Evolutionary conservation across 1,140 invertebrate species (phyloP).

Genomic region (Drosophila lowei): DNA sequence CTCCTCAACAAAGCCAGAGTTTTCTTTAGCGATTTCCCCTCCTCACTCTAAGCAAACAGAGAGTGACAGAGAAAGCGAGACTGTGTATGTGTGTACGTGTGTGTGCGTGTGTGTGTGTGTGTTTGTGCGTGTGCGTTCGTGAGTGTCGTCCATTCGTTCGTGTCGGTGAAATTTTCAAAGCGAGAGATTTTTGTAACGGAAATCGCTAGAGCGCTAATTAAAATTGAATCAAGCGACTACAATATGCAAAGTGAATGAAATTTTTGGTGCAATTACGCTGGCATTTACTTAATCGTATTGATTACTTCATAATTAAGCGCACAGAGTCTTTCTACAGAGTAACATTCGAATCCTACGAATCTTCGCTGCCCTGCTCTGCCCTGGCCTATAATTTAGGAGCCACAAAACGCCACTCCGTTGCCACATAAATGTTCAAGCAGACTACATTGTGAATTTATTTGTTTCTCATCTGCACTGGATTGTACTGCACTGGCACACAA

Average conservation of each 20-base stretch:
- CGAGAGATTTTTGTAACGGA: conserved; percentile 47
- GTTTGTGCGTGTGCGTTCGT: conserved; percentile 35
- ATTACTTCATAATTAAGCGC: conserved; percentile 12
- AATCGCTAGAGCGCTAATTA: conserved; percentile 49
- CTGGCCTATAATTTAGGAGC: conserved; percentile 1
- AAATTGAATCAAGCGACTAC: conserved; percentile 31
- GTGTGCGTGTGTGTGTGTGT: conserved; percentile 33
- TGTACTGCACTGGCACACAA: too few relatives aligned
- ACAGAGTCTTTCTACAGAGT: conserved; percentile 23
- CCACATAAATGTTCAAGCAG: too few relatives aligned
- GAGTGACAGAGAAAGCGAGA: conserved; percentile 1
- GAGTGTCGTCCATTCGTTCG: conserved; percentile 35
- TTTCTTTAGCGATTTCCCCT: conserved; percentile 67
- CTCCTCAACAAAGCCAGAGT: conserved; percentile 60
- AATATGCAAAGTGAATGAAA: conserved; percentile 1
- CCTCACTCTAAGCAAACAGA: too few relatives aligned
- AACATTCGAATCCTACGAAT: neutral
- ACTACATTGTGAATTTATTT: too few relatives aligned
- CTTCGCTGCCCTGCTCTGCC: too few relatives aligned
- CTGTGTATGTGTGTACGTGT: conserved; percentile 24
- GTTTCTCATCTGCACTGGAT: too few relatives aligned
- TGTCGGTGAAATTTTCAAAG: conserved; percentile 35
- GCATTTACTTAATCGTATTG: conserved; percentile 2
- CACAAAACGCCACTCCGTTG: neutral
- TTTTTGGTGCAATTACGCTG: neutral